Conservation (phyloP, 2,888 invertebrate genomes). For the Ormyrus rosae region DNA sequence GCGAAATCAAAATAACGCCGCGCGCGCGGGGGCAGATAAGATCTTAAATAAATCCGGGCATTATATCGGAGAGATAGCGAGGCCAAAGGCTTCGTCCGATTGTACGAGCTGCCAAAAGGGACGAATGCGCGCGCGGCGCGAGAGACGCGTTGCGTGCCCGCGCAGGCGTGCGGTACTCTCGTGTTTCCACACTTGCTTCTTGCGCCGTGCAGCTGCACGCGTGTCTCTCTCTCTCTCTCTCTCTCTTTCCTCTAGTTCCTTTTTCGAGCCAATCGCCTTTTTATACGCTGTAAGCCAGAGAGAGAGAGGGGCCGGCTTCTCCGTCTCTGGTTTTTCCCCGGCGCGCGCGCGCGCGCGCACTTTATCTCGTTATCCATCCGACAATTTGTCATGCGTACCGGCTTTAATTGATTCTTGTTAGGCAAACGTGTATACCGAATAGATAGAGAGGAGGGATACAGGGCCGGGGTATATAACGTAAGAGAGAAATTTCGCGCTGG, state of each 20-base stretch:
- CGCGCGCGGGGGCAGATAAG: slow-evolving; percentile 13
- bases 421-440: not conserved
- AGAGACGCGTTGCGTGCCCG: too few relatives aligned
- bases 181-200: too few relatives aligned
- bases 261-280: not conserved
- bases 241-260: not conserved
- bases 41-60: slow-evolving; percentile 41
- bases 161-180: too few relatives aligned
- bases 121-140: too few relatives aligned
- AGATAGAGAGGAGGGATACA: not conserved
- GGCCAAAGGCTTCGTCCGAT: not conserved
- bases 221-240: not conserved
- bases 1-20: slow-evolving; percentile 25
- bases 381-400: slow-evolving; percentile 48
- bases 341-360: not conserved
- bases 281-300: not conserved
- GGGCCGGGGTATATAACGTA: not conserved
- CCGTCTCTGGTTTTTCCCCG: slow-evolving; percentile 2
- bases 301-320: not conserved
- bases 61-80: slow-evolving; percentile 23
- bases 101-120: slow-evolving; percentile 22
- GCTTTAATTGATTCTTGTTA: slow-evolving; percentile 50
- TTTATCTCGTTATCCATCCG: slow-evolving; percentile 49
- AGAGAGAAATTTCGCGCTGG: too few relatives aligned
- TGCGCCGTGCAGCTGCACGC: not conserved